phyloP scores from a whole-genome alignment of 2,888 invertebrate genomes.

The Thalpophila matura region DNA sequence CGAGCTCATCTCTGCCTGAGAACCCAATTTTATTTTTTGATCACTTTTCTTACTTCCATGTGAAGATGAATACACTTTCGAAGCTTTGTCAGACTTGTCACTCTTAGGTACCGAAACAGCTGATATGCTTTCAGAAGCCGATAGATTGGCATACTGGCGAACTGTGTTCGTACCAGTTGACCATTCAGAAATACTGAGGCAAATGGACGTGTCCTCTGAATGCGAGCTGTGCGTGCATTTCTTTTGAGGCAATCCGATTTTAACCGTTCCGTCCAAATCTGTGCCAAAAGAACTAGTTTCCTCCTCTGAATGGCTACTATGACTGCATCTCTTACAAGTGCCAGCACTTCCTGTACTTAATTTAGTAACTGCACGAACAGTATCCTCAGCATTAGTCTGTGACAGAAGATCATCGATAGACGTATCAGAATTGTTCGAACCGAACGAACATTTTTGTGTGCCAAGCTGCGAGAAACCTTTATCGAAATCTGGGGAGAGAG shows the following conservation, averaged over 20 bases:
- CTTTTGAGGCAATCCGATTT: conserved; percentile 94
- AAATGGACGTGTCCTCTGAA: conserved; percentile 96
- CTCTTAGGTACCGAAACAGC: conserved; percentile 91
- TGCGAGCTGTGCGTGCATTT: conserved; percentile 96
- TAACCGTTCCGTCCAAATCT: conserved; percentile 95
- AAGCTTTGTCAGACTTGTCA: conserved; percentile 91
- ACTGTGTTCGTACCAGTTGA: conserved; percentile 97
- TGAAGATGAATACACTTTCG: conserved; percentile 91
- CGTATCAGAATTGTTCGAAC: conserved; percentile 92
- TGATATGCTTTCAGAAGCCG: conserved; percentile 92
- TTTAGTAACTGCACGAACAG: conserved; percentile 87
- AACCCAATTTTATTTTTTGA: conserved; percentile 83
- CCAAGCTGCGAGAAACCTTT: conserved; percentile 83
- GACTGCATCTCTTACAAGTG: conserved; percentile 92
- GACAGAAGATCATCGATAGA: conserved; percentile 92
- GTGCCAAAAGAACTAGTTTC: conserved; percentile 95
- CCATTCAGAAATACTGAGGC: conserved; percentile 96
- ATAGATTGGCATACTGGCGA: conserved; percentile 94
- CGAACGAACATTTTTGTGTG: conserved; percentile 86
- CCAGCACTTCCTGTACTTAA: conserved; percentile 87
- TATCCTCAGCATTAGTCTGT: conserved; percentile 91
- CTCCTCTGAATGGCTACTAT: conserved; percentile 94
- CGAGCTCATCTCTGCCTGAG: conserved; percentile 88
- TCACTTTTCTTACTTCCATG: conserved; percentile 89
- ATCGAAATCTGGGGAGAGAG: conserved; percentile 91